phyloP scores from a whole-genome alignment of 2,888 invertebrate genomes.

The Macrophya annulata region DNA sequence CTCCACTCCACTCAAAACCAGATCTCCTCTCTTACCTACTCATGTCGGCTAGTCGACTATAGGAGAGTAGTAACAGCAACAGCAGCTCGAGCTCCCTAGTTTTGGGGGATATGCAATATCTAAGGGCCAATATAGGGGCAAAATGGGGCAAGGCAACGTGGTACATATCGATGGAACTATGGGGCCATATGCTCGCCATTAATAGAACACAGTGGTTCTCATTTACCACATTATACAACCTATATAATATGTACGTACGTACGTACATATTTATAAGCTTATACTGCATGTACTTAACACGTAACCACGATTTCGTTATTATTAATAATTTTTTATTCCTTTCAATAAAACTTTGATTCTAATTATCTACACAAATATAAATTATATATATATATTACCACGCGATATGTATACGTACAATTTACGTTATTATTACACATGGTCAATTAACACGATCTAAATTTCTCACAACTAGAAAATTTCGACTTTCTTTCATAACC shows the following conservation, averaged over 20 bases:
- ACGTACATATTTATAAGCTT: neutral
- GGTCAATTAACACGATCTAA: neutral
- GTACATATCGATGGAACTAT: conserved; percentile 42
- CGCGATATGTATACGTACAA: neutral
- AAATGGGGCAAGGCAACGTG: conserved; percentile 48
- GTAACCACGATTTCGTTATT: neutral
- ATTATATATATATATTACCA: neutral
- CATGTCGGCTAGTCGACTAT: neutral
- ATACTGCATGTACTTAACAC: neutral
- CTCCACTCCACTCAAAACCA: neutral
- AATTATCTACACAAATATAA: too few species aligned
- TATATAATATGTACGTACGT: neutral
- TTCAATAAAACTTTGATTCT: too few species aligned
- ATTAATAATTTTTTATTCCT: too few species aligned
- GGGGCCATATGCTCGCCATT: conserved; percentile 53
- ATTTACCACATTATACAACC: neutral
- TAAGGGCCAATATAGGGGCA: conserved; percentile 45
- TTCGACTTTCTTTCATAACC: neutral
- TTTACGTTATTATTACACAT: neutral
- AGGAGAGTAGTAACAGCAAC: neutral
- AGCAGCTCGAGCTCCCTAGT: neutral
- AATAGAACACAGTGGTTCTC: conserved; percentile 52
- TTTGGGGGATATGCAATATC: conserved; percentile 37
- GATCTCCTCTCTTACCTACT: conserved; percentile 4
- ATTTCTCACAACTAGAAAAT: neutral